A percentile compares a stretch with the other conserved stretches of the same genome.
These are phyloP conservation scores for Charina bottae DNA, from an alignment of 2,113 vertebrate species.

Conservation along the genomic window DNA sequence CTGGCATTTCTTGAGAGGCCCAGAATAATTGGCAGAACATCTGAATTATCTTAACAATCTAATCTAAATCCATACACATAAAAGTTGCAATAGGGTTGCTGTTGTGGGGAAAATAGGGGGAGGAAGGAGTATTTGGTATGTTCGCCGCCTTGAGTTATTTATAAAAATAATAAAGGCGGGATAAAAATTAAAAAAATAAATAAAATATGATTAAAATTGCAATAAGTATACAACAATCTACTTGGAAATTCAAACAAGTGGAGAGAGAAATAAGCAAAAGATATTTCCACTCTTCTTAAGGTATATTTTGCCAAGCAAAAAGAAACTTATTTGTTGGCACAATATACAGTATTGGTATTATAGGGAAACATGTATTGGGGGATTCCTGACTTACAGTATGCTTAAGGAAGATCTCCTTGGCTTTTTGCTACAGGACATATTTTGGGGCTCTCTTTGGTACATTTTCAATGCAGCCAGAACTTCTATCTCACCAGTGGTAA, in stretches of 20 bases:
- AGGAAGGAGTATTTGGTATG: too few relatives aligned
- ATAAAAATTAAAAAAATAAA: too few relatives aligned
- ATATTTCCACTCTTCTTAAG: constrained; percentile 18
- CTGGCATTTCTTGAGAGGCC: constrained; percentile 6
- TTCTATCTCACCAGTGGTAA: constrained; percentile 23
- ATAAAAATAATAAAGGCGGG: too few relatives aligned
- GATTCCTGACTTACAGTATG: not conserved
- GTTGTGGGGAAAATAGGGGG: too few relatives aligned
- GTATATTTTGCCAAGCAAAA: constrained; percentile 3
- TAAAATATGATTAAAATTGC: not conserved
- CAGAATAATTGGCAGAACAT: constrained; percentile 19
- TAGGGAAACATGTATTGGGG: constrained; percentile 2
- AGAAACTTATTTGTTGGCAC: not conserved
- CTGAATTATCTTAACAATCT: constrained; percentile 5
- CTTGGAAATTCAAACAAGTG: not conserved
- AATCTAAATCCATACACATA: constrained; percentile 9
- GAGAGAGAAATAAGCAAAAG: not conserved
- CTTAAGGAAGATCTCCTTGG: not conserved
- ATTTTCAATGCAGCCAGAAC: not conserved
- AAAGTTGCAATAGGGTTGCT: not conserved
- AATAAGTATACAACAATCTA: not conserved
- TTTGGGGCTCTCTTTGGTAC: constrained; percentile 16
- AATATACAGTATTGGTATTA: not conserved
- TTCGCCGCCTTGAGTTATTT: too few relatives aligned
- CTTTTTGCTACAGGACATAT: not conserved